phyloP scores from a whole-genome alignment of 2,113 vertebrate genomes.

The Notechis scutatus region DNA sequence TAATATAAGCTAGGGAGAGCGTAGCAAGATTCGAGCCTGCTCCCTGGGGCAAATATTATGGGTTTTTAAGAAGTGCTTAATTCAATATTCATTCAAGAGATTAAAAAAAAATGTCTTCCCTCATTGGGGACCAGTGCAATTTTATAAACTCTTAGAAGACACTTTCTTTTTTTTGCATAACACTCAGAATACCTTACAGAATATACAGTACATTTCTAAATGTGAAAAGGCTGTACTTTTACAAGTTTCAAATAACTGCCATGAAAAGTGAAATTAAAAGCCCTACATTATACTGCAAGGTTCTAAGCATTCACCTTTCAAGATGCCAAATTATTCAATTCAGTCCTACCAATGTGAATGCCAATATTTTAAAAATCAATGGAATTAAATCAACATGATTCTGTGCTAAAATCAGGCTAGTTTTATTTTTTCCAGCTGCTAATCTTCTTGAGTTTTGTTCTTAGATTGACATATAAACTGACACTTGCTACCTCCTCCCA shows the following conservation, averaged over 20 bases:
- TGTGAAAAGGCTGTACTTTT: neutral
- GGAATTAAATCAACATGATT: neutral
- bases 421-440: neutral
- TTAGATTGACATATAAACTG: neutral
- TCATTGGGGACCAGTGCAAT: slow-evolving; percentile 31
- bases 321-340: fast-evolving
- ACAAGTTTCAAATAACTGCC: neutral
- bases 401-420: neutral
- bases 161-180: neutral
- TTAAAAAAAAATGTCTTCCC: slow-evolving; percentile 25
- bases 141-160: neutral
- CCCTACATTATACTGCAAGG: neutral
- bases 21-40: slow-evolving; percentile 10
- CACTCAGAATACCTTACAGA: neutral
- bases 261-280: slow-evolving; percentile 1
- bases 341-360: fast-evolving
- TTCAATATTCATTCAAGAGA: slow-evolving; percentile 62
- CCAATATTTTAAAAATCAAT: neutral
- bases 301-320: neutral
- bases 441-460: neutral
- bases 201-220: neutral
- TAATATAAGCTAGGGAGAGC: slow-evolving; percentile 10
- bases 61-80: slow-evolving; percentile 40
- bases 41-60: slow-evolving; percentile 12
- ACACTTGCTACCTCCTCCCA: neutral